Evolutionary conservation across 2,113 vertebrate genomes (phyloP), one percentile per base, ranked within the genome.

Genomic region (Odocoileus virginianus): DNA sequence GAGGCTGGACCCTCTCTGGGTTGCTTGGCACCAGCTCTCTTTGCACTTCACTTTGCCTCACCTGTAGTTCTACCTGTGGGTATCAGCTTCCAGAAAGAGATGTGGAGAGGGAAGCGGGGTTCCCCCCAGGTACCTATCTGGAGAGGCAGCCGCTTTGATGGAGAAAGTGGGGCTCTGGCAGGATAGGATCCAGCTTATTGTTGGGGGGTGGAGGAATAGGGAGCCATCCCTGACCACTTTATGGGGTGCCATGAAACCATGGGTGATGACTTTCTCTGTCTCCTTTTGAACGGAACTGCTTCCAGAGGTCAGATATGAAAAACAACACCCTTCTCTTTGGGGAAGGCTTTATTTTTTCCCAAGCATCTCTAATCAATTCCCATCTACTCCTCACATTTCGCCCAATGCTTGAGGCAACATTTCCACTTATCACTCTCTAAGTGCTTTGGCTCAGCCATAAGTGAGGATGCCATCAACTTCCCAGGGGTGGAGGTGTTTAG

Each of bases 381-480:
- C 11, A 2, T 9, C 4, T 6, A 79, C 21, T 4, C 2, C 1
- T 16, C 55, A 28, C 1, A 2, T 28, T 78, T 47, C 1, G 5
- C 27, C 11, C 2, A 21, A 55, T 16, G 47, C 28, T 36, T 45
- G 15, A 78, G 23, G 67, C 47, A 12, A 61, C 30, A 25, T 55
- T 55, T 36, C 67, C 25, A 86, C 36, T n/a, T 15, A 28, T 33
- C 25, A 30, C 30, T 13, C 2, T 7, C 79, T 33, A 10, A 60
- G 25, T 3, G 9, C 8, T 85, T 54, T 27, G 52, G 47, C 6
- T 27, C 7, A 13, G 12, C 10, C 7, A 3, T 58, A 17, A 36
- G 23, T 2, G 0, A 57, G 17, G 43, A 17, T 50, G 30, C 8
- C 7, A 12, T 21, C n/a, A 11, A 3, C 15, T 45, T 52, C 11